phyloP scores from a whole-genome alignment of 2,888 invertebrate genomes.

The Chalcis sispes region DNA sequence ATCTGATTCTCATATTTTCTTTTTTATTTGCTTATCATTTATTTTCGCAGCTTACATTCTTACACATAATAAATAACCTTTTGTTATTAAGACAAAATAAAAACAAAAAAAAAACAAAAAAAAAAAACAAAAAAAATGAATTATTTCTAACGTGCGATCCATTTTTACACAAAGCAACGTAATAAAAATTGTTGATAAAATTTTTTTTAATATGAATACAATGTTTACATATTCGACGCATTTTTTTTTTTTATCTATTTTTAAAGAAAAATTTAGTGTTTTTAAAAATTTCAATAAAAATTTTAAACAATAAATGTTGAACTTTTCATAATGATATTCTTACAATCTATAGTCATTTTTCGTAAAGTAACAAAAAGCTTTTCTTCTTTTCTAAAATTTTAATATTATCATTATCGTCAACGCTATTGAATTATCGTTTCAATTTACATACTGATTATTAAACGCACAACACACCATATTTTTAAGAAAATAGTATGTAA shows the following conservation, averaged over 20 bases:
- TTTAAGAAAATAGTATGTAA: slow-evolving; percentile 53
- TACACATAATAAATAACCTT: slow-evolving; percentile 2
- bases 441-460: neutral
- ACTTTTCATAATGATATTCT: neutral
- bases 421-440: too few species aligned
- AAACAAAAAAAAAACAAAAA: neutral
- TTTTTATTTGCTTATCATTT: slow-evolving; percentile 14
- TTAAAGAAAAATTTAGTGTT: slow-evolving; percentile 5
- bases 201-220: too few species aligned
- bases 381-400: too few species aligned
- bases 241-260: too few species aligned
- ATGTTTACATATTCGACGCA: too few species aligned
- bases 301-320: neutral
- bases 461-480: slow-evolving; percentile 37
- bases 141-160: too few species aligned
- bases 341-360: too few species aligned
- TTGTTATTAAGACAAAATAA: neutral
- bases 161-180: too few species aligned
- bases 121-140: neutral
- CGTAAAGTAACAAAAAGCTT: too few species aligned
- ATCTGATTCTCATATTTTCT: neutral
- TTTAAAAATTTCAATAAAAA: neutral
- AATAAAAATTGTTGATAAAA: too few species aligned
- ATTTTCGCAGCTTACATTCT: slow-evolving; percentile 11
- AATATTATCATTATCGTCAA: too few species aligned